Percentiles rank a stretch among this genome's conserved stretches.
These are phyloP conservation scores for Nomada ferruginata DNA, from an alignment of 2,888 invertebrate species.

Conservation along the genomic window DNA sequence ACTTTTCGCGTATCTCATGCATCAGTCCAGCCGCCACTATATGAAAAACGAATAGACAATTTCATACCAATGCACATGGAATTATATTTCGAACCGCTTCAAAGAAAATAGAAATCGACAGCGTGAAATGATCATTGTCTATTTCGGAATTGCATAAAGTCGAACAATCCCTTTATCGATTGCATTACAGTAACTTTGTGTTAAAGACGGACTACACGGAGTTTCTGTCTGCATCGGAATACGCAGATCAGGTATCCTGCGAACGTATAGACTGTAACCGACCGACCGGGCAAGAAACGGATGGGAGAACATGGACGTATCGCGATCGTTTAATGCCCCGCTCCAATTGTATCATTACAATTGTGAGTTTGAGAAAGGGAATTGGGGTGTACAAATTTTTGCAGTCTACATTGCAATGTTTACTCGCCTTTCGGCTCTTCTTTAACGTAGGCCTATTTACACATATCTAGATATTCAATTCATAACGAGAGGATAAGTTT, in stretches of 20 bases:
- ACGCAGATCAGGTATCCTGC: slow-evolving; percentile 74
- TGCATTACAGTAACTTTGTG: slow-evolving; percentile 34
- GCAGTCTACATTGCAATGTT: too few species aligned
- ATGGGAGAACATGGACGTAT: slow-evolving; percentile 65
- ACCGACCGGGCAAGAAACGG: slow-evolving; percentile 74
- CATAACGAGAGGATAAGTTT: too few species aligned
- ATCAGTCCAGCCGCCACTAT: not conserved
- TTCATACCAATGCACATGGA: not conserved
- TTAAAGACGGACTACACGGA: slow-evolving; percentile 47
- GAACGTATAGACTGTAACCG: slow-evolving; percentile 70
- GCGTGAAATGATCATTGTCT: too few species aligned
- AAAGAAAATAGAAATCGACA: not conserved
- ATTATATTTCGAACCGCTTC: not conserved
- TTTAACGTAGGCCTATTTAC: too few species aligned
- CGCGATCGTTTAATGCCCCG: slow-evolving; percentile 32
- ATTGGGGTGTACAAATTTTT: not conserved
- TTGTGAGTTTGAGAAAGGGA: not conserved
- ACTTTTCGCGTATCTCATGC: not conserved
- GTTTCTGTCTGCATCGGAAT: slow-evolving; percentile 75
- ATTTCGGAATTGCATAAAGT: not conserved
- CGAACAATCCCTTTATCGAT: slow-evolving; percentile 1
- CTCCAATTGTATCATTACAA: not conserved
- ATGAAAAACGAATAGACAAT: not conserved
- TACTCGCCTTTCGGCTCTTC: too few species aligned
- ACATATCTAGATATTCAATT: too few species aligned